Conservation (phyloP, 2,888 invertebrate genomes). For the Lasioglossum lativentre region DNA sequence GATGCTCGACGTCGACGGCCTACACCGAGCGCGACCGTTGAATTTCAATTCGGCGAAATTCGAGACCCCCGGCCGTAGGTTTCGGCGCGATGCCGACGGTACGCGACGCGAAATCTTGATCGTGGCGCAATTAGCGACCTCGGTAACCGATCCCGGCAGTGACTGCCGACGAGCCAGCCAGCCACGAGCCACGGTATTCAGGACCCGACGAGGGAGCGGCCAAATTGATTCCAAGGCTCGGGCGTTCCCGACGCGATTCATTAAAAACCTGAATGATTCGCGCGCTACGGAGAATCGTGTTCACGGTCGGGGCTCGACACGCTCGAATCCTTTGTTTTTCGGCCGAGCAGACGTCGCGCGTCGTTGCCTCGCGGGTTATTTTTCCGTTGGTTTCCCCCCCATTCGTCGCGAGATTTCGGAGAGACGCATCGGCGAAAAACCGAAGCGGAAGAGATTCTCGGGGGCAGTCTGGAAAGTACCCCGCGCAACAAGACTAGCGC, state of each 20-base stretch:
- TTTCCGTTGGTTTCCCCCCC: not conserved
- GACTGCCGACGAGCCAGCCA: slow-evolving; percentile 15
- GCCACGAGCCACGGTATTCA: not conserved
- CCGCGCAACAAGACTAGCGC: slow-evolving; percentile 13
- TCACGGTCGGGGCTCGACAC: not conserved
- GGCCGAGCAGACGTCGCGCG: not conserved
- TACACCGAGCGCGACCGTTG: slow-evolving; percentile 43
- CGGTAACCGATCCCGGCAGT: slow-evolving; percentile 34
- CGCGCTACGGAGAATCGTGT: slow-evolving; percentile 18
- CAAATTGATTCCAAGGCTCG: slow-evolving; percentile 6
- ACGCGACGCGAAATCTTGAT: slow-evolving; percentile 63
- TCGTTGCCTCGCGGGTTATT: slow-evolving; percentile 19
- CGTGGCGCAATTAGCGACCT: slow-evolving; percentile 56
- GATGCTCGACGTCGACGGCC: slow-evolving; percentile 5
- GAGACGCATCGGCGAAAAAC: not conserved
- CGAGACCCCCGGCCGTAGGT: slow-evolving; percentile 11
- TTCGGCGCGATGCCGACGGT: slow-evolving; percentile 16
- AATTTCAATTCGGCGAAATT: slow-evolving; percentile 64
- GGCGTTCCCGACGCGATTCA: slow-evolving; percentile 18
- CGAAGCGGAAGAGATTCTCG: slow-evolving; percentile 2
- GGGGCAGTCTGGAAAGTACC: slow-evolving; percentile 1
- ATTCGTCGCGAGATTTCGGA: not conserved
- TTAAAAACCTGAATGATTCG: slow-evolving; percentile 30
- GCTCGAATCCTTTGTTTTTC: not conserved
- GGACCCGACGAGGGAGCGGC: not conserved